Conservation (phyloP, 2,888 invertebrate genomes). For the Platypus cylindrus region DNA sequence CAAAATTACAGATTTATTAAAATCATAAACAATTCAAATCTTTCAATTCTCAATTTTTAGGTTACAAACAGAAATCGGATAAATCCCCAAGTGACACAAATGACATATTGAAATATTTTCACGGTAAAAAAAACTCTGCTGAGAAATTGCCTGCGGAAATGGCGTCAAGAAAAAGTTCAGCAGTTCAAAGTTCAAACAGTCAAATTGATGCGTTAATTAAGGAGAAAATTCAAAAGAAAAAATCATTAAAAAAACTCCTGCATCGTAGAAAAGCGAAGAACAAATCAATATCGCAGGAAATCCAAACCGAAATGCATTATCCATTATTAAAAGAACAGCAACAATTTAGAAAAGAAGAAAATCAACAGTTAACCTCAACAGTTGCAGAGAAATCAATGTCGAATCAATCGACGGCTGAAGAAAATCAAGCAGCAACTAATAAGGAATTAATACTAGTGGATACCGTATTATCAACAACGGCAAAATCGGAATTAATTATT, state of each 20-base stretch:
- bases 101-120: too few species aligned
- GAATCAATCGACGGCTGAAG: conserved; percentile 1
- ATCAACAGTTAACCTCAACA: background rate
- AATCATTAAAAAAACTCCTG: background rate
- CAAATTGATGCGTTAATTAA: background rate
- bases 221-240: background rate
- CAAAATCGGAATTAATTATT: conserved; percentile 12
- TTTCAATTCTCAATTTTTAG: too few species aligned
- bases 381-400: background rate
- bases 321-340: conserved; percentile 8
- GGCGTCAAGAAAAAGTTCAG: too few species aligned
- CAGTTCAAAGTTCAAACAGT: conserved; percentile 1
- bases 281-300: conserved; percentile 16
- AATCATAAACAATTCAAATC: too few species aligned
- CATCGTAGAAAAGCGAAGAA: conserved; percentile 1
- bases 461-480: too few species aligned
- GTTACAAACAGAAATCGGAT: conserved; percentile 1
- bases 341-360: conserved; percentile 1
- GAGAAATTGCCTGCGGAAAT: too few species aligned
- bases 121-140: too few species aligned
- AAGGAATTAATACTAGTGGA: too few species aligned
- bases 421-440: conserved; percentile 2
- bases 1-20: too few species aligned
- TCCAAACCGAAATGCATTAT: conserved; percentile 17
- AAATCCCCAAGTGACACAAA: conserved; percentile 8